These are phyloP conservation scores for Gonocerus acuteangulatus DNA, from an alignment of 2,888 invertebrate genomes.

Conservation along the genomic window DNA sequence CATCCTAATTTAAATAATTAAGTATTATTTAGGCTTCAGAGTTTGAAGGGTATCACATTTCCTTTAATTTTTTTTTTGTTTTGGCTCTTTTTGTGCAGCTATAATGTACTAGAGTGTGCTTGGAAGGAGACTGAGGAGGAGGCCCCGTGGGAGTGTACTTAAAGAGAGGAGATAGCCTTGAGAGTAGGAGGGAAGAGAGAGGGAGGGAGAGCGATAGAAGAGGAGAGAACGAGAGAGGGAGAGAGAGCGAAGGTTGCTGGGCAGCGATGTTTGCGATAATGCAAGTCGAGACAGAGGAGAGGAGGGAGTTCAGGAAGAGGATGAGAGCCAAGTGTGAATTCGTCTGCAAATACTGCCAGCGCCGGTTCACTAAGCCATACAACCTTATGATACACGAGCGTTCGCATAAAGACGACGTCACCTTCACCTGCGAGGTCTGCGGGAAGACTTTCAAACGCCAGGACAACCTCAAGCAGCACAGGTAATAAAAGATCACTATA, in stretches of 20 bases:
- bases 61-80: background rate
- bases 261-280: conserved; percentile 74
- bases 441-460: conserved; percentile 96
- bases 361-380: conserved; percentile 96
- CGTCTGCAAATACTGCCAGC: conserved; percentile 95
- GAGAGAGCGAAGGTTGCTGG: conserved; percentile 15
- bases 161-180: background rate
- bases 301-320: conserved; percentile 78
- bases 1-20: background rate
- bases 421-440: conserved; percentile 95
- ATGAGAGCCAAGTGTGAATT: conserved; percentile 90
- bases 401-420: conserved; percentile 94
- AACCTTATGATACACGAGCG: conserved; percentile 97
- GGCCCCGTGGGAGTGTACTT: too few relatives aligned
- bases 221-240: conserved; percentile 20
- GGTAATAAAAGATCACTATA: conserved; percentile 51
- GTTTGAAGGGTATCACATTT: too few relatives aligned
- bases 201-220: background rate
- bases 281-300: conserved; percentile 81
- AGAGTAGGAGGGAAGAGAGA: conserved; percentile 2
- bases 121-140: too few relatives aligned
- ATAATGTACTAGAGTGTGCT: too few relatives aligned
- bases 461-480: conserved; percentile 91
- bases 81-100: background rate
- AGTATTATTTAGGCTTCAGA: background rate